Percentiles rank a stretch among this genome's conserved stretches.
phyloP scores from a whole-genome alignment of 2,797 vertebrate species.

The Staurois parvus region DNA sequence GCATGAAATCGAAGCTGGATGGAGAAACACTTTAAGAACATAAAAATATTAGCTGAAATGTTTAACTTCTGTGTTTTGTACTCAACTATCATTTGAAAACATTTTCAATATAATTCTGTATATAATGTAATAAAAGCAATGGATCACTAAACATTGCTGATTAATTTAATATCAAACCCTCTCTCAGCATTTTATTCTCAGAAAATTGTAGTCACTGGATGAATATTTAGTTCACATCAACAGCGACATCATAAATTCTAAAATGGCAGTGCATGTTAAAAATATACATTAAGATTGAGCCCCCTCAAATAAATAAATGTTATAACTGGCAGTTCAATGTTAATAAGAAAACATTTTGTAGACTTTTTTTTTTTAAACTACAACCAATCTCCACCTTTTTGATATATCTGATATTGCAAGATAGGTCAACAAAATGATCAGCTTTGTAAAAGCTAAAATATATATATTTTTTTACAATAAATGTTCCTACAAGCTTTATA shows the following conservation, averaged over 20 bases:
- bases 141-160: too few species aligned
- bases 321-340: too few species aligned
- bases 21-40: neutral
- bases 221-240: neutral
- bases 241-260: neutral
- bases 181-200: too few species aligned
- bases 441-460: too few species aligned
- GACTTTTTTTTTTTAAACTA: neutral
- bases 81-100: neutral
- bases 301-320: neutral
- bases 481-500: neutral
- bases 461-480: neutral
- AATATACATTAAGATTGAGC: too few species aligned
- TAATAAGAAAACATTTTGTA: too few species aligned
- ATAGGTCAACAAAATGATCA: neutral
- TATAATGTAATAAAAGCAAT: too few species aligned
- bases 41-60: neutral
- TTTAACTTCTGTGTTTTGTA: neutral
- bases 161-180: too few species aligned
- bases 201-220: neutral
- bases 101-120: neutral
- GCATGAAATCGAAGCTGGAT: neutral
- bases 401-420: neutral
- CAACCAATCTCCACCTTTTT: neutral
- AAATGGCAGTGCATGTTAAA: neutral